Conservation (phyloP, 2,113 vertebrate genomes). For the Nothobranchius kuhntae region DNA sequence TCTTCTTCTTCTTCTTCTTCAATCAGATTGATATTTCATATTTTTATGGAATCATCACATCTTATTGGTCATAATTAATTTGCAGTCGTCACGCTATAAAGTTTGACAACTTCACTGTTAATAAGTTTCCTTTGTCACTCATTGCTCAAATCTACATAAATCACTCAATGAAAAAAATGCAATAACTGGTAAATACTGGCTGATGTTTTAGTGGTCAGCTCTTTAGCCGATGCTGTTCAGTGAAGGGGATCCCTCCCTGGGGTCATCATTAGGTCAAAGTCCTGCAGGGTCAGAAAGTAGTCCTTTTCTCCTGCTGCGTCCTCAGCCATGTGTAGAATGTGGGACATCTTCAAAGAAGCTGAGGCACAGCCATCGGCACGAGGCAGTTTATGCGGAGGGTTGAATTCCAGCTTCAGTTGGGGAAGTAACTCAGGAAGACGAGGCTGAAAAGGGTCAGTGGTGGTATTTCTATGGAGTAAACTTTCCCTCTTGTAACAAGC, state of each 20-base stretch:
- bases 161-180: no score
- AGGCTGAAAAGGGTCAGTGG: conserved; percentile 11
- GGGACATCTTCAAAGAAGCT: conserved; percentile 70
- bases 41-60: no score
- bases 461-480: conserved; percentile 19
- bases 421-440: conserved; percentile 18
- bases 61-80: no score
- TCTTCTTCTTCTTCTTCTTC: no score
- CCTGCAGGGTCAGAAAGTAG: conserved; percentile 67
- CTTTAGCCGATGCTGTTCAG: conserved; percentile 50
- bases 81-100: no score
- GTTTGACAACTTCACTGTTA: no score
- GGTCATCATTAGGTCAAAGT: conserved; percentile 61
- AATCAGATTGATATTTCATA: no score
- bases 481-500: background rate
- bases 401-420: conserved; percentile 36
- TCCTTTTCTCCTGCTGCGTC: conserved; percentile 67
- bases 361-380: conserved; percentile 42
- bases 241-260: conserved; percentile 40
- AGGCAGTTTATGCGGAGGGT: conserved; percentile 34
- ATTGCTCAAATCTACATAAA: no score
- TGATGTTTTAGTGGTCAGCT: conserved; percentile 28
- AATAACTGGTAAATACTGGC: no score
- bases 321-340: conserved; percentile 76
- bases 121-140: no score